These are phyloP conservation scores for Eupithecia pulchellata DNA, from an alignment of 2,888 invertebrate genomes.

Conservation along the genomic window DNA sequence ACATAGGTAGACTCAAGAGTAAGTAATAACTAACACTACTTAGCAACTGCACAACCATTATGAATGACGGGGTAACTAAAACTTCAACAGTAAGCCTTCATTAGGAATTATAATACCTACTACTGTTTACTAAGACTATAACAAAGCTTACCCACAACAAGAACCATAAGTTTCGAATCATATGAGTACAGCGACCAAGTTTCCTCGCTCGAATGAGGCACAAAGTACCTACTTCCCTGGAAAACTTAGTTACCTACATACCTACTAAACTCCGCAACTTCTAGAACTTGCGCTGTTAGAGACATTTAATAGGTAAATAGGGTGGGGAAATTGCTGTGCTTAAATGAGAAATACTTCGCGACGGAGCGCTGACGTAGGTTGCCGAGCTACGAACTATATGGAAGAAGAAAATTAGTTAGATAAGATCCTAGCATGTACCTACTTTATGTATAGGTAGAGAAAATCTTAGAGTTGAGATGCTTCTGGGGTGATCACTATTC, in stretches of 20 bases:
- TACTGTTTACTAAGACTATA: conserved; percentile 1
- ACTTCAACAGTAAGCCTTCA: background rate
- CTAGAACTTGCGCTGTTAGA: conserved; percentile 34
- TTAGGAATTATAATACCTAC: background rate
- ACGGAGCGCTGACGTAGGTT: background rate
- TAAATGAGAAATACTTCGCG: conserved; percentile 33
- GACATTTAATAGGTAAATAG: conserved; percentile 38
- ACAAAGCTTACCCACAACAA: conserved; percentile 18
- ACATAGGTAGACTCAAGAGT: too few relatives aligned
- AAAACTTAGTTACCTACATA: conserved; percentile 37
- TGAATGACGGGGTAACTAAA: too few relatives aligned
- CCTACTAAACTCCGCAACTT: conserved; percentile 31
- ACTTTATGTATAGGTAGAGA: background rate
- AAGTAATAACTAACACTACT: too few relatives aligned
- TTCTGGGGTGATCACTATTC: too few relatives aligned
- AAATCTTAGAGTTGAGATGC: background rate
- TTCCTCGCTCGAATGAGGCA: conserved; percentile 39
- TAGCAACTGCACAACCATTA: too few relatives aligned
- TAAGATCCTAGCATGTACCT: too few relatives aligned
- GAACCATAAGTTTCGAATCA: conserved; percentile 39
- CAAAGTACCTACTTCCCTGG: conserved; percentile 38
- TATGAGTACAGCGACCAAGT: conserved; percentile 40
- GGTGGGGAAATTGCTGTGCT: conserved; percentile 36
- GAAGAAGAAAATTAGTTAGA: background rate
- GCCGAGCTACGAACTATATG: background rate